Base-by-base conservation (phyloP, 2,888 invertebrate species). In the Mycogona germanica region DNA sequence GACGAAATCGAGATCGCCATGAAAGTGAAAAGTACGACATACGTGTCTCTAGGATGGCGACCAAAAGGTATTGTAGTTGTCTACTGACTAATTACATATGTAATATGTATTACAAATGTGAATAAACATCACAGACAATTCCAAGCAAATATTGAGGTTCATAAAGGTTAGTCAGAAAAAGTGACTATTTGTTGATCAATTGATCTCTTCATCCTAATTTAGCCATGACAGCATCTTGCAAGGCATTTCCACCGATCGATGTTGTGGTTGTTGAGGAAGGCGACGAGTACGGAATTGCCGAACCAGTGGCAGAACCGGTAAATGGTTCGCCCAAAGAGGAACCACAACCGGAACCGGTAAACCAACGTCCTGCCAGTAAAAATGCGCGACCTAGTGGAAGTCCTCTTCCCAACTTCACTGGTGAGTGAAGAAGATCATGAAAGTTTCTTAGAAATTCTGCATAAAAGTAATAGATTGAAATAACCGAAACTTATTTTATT, bases 11-110 rank as follows among this genome's bases (percentile, higher is more conserved):
- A 95, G 69, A 76, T 91, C 25, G 79, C 92, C 0, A 78, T 93
- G 71, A 78, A 83, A 46, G 88, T 85, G n/a, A 88, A 91, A 62
- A 81, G 88, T 2, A 84, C 84, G 1, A 85, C 88, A 14, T 96
- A 89, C 73, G 82, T 81, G 3, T 89, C 82, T 6, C 62, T 96
- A 5, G 96, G 96, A n/a, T 96, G 95, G 93, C 76, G 93, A 53
- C 91, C 95, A 0, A 37, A 37, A 9, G 63, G 67, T 68, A 50
- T 28, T 35, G 28, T n/a, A 46, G 9, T 25, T 26, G 26, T 19
- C 23, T 9, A 47, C 14, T 12, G 32, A 14, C 3, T 32, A 6
- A 32, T 48, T 17, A 29, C 35, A 30, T 47, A 17, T 19, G 6
- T 47, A 30, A 17, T 42, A 17, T 42, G 35, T 35, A 35, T 35